Percentiles rank a stretch among this genome's conserved stretches.
These are phyloP conservation scores for Rhogogaster chlorosoma DNA, from an alignment of 2,888 invertebrate genomes.

Conservation along the genomic window DNA sequence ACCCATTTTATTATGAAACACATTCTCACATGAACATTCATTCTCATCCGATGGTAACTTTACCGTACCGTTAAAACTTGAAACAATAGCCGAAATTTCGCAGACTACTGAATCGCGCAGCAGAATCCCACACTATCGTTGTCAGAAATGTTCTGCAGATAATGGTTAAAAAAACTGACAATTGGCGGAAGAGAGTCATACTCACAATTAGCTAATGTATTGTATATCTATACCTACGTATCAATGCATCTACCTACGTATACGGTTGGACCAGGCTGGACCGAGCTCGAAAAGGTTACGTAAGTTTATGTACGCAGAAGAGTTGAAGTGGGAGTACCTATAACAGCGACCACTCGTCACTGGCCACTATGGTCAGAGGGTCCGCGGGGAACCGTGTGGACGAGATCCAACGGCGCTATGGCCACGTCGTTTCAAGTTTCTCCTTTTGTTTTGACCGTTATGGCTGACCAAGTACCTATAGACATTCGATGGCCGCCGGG, in stretches of 20 bases:
- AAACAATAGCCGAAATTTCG: conserved; percentile 16
- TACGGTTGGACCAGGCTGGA: conserved; percentile 27
- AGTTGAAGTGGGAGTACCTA: conserved; percentile 40
- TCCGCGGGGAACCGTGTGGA: conserved; percentile 31
- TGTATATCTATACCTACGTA: not conserved
- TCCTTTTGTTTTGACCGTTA: conserved; percentile 49
- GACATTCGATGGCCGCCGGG: conserved; percentile 42
- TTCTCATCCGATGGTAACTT: not conserved
- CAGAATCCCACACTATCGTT: not conserved
- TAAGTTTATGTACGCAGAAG: conserved; percentile 36
- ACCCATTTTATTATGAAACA: not conserved
- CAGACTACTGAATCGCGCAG: not conserved
- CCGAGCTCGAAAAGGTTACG: conserved; percentile 35
- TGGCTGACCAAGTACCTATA: conserved; percentile 44
- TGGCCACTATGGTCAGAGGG: conserved; percentile 34
- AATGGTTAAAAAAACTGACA: not conserved
- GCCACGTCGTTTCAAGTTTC: conserved; percentile 46
- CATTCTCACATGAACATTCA: not conserved
- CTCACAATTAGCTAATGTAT: not conserved
- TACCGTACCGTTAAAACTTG: not conserved
- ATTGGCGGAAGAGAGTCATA: not conserved
- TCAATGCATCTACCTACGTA: not conserved
- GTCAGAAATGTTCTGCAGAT: not conserved
- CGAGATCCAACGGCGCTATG: conserved; percentile 46
- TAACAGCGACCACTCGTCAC: conserved; percentile 19